Evolutionary conservation across 2,888 invertebrate genomes (phyloP).

Genomic region (Oligia fasciuncula): DNA sequence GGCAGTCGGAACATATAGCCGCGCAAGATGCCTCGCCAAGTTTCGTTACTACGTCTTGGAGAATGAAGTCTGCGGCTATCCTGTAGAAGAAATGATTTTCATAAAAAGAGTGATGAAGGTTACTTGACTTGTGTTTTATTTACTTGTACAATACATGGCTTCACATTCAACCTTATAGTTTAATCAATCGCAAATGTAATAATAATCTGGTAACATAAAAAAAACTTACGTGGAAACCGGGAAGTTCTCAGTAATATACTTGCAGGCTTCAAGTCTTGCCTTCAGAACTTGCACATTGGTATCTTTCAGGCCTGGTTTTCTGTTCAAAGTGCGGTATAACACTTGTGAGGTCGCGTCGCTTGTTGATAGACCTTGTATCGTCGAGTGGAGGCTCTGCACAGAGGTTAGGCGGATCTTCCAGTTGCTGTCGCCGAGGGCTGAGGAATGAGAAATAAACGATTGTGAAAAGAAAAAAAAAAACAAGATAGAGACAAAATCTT

Average conservation of each 20-base stretch:
- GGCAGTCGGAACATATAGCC: slow-evolving; percentile 91
- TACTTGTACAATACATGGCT: too few species aligned
- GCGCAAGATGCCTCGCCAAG: slow-evolving; percentile 96
- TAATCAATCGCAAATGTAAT: too few species aligned
- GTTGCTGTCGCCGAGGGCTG: slow-evolving; percentile 93
- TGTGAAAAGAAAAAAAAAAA: neutral
- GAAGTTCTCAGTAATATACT: slow-evolving; percentile 94
- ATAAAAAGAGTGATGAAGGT: neutral
- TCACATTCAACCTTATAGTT: too few species aligned
- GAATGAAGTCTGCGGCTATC: slow-evolving; percentile 93
- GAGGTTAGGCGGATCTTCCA: slow-evolving; percentile 96
- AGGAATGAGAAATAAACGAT: neutral
- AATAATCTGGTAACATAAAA: neutral
- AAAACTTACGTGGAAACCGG: slow-evolving; percentile 91
- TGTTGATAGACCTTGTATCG: slow-evolving; percentile 91
- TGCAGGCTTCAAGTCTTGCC: slow-evolving; percentile 94
- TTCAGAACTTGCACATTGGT: slow-evolving; percentile 98
- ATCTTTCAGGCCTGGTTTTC: slow-evolving; percentile 96
- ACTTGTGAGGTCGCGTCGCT: slow-evolving; percentile 93
- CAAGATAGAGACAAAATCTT: neutral
- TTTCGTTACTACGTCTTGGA: slow-evolving; percentile 95
- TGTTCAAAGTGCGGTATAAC: slow-evolving; percentile 92
- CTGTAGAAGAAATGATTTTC: slow-evolving; percentile 73
- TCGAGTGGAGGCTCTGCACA: slow-evolving; percentile 92
- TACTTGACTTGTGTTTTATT: too few species aligned